These are phyloP conservation scores for Drosophila pseudotakahashii DNA, from an alignment of 2,888 invertebrate species.

Conservation along the genomic window DNA sequence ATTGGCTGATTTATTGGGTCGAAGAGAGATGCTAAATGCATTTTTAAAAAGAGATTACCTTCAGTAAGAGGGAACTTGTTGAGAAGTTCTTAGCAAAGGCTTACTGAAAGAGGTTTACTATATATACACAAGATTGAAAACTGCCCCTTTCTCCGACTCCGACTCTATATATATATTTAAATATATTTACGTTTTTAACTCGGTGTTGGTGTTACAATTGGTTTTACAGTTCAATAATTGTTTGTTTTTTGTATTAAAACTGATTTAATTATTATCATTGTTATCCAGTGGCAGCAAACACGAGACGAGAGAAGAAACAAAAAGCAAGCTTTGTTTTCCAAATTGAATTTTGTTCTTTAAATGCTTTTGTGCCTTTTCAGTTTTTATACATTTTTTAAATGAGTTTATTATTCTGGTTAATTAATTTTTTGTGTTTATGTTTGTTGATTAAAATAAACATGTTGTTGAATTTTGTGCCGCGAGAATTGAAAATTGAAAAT, in stretches of 20 bases:
- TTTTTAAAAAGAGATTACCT: constrained; percentile 36
- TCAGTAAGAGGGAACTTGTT: neutral
- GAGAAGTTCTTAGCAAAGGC: neutral
- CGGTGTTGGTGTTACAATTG: constrained; percentile 36
- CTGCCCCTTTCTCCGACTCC: neutral
- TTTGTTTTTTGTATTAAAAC: constrained; percentile 21
- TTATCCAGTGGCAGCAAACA: constrained; percentile 8
- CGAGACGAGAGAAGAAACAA: constrained; percentile 33
- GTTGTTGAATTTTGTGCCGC: constrained; percentile 48
- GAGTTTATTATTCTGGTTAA: constrained; percentile 46
- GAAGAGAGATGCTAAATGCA: constrained; percentile 38
- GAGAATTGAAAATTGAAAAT: constrained; percentile 19
- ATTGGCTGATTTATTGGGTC: constrained; percentile 43
- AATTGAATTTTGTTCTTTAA: constrained; percentile 27
- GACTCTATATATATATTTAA: constrained; percentile 1
- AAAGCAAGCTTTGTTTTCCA: constrained; percentile 28
- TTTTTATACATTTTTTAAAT: constrained; percentile 32
- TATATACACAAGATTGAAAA: neutral
- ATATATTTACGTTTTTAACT: constrained; percentile 14
- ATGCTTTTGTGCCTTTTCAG: constrained; percentile 40
- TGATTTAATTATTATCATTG: constrained; percentile 14
- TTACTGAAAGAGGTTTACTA: constrained; percentile 1
- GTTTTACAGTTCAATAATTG: constrained; percentile 14
- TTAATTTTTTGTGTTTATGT: constrained; percentile 46
- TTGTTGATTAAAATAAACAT: constrained; percentile 48